A percentile compares a stretch with the other conserved stretches of the same genome.
These are phyloP conservation scores for Oxycera nigricornis DNA, from an alignment of 2,888 invertebrate genomes.

Conservation along the genomic window DNA sequence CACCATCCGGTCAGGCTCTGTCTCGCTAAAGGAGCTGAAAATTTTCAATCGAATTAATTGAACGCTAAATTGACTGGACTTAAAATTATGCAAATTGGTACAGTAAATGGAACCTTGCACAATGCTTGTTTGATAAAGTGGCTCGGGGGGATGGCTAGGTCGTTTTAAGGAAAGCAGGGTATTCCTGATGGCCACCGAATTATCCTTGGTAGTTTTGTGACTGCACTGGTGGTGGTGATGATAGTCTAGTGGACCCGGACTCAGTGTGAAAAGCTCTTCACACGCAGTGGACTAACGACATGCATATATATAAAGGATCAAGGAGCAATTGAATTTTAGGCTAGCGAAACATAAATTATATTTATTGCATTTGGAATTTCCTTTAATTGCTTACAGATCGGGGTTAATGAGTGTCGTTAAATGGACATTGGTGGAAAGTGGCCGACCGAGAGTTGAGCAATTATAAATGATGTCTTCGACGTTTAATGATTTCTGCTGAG, in stretches of 20 bases:
- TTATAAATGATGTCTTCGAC: no score
- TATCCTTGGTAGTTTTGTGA: neutral
- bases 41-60: constrained; percentile 46
- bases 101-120: neutral
- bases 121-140: neutral
- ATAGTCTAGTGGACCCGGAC: neutral
- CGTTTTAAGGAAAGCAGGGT: neutral
- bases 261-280: neutral
- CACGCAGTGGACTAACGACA: neutral
- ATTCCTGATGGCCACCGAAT: neutral
- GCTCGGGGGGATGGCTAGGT: neutral
- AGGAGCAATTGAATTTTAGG: constrained; percentile 7
- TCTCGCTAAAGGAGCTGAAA: constrained; percentile 29
- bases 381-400: constrained; percentile 14
- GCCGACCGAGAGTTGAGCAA: neutral
- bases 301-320: neutral
- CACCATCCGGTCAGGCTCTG: no score
- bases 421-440: neutral
- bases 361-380: constrained; percentile 9
- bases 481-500: neutral
- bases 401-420: neutral
- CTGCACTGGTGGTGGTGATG: neutral
- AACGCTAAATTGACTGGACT: constrained; percentile 45
- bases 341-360: neutral
- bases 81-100: constrained; percentile 44